phyloP scores from a whole-genome alignment of 2,888 invertebrate genomes.

The Neoascia interrupta region DNA sequence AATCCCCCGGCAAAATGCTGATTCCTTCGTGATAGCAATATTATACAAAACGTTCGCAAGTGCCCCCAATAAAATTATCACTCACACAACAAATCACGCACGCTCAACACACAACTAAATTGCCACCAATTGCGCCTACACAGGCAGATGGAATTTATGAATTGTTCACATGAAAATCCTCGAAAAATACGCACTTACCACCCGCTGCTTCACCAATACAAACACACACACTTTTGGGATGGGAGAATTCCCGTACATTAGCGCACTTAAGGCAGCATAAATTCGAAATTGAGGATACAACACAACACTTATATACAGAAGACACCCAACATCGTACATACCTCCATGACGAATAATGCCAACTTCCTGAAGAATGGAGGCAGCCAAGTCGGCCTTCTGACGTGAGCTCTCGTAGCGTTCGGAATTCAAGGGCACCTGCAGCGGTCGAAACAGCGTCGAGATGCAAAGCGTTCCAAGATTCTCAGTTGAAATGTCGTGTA shows the following conservation, averaged over 20 bases:
- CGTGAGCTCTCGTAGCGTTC: constrained; percentile 87
- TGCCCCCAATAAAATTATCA: constrained; percentile 29
- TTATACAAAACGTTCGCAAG: constrained; percentile 4
- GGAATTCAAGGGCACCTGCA: constrained; percentile 86
- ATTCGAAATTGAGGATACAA: constrained; percentile 29
- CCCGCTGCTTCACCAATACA: not conserved
- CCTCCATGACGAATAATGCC: constrained; percentile 84
- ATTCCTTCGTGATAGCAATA: no score
- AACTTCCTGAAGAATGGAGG: constrained; percentile 87
- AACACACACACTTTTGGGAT: not conserved
- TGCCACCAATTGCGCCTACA: constrained; percentile 6
- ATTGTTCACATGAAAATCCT: constrained; percentile 19
- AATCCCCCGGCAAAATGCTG: no score
- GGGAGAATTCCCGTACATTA: constrained; percentile 27
- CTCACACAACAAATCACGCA: constrained; percentile 28
- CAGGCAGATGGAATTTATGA: constrained; percentile 20
- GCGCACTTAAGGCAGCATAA: constrained; percentile 25
- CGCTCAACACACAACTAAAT: constrained; percentile 16
- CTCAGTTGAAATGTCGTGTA: constrained; percentile 87
- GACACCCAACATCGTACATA: no score
- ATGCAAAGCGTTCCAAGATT: constrained; percentile 87
- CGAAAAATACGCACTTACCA: not conserved
- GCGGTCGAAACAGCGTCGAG: constrained; percentile 85
- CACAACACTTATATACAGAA: no score
- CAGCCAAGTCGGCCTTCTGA: constrained; percentile 89